Conservation (phyloP, 2,888 invertebrate genomes). For the Lochmaea crataegi region DNA sequence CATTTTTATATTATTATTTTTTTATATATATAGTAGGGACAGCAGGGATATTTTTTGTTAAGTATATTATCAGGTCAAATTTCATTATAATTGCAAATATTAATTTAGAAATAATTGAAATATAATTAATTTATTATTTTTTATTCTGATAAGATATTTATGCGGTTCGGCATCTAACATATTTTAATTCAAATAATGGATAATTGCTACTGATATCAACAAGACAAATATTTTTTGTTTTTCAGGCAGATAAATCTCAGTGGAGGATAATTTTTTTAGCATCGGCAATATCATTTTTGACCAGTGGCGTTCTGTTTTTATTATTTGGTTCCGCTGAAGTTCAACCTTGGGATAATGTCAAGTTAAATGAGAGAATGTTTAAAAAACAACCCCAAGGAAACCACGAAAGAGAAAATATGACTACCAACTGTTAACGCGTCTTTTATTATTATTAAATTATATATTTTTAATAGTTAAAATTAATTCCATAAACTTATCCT, state of each 20-base stretch:
- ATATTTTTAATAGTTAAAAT: neutral
- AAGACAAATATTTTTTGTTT: conserved; percentile 3
- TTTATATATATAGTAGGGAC: too few relatives aligned
- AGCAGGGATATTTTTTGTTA: too few relatives aligned
- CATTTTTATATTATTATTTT: too few relatives aligned
- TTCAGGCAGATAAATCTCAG: conserved; percentile 46
- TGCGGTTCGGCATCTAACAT: too few relatives aligned
- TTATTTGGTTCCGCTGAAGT: conserved; percentile 40
- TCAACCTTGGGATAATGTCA: conserved; percentile 45
- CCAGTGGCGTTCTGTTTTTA: conserved; percentile 43
- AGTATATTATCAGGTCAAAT: too few relatives aligned
- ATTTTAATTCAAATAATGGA: neutral
- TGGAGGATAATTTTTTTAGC: conserved; percentile 48
- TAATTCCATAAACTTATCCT: neutral
- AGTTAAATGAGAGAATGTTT: neutral
- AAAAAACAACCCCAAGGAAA: neutral
- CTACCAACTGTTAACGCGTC: neutral
- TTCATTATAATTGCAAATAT: too few relatives aligned
- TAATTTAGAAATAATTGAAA: neutral
- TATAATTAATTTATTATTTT: neutral
- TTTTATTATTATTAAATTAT: neutral
- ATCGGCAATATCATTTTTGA: conserved; percentile 42
- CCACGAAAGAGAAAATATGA: neutral
- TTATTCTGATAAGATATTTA: too few relatives aligned
- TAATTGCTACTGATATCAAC: neutral